Evolutionary conservation across 2,888 invertebrate genomes (phyloP), one percentile per base, ranked within the genome.

Genomic region (Cephus nigrinus): DNA sequence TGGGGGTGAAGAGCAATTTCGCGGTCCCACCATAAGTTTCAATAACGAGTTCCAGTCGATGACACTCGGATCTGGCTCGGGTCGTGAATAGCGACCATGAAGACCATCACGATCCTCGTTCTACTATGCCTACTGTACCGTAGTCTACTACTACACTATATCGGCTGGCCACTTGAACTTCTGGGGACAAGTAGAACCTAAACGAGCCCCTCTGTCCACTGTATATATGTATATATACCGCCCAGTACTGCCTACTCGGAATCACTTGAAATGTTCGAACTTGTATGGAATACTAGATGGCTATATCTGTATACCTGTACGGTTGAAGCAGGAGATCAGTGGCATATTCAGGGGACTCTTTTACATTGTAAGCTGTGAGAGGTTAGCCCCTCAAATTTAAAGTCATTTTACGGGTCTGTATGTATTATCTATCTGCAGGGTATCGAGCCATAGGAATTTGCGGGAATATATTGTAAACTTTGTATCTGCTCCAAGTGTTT

Each of bases 121-220:
- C 55, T 23, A 23, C 55, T 55, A 23, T 55, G 23, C 23, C 55
- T 55, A 23, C 55, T 55, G 9, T 55, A 23, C 23, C 55, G 23
- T 55, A 55, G 23, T 55, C 55, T 55, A 9, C 23, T 55, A 55
- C 55, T 23, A 55, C 55, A 55, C 55, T 55, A 73, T 68, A 72
- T 34, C 32, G 69, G 68, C 68, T 12, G 71, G 72, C 31, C 34
- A 69, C 34, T 68, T 76, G 55, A 33, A 76, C 72, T 76, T 34
- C 76, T 73, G 82, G 82, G 84, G 83, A 87, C 86, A 86, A 87
- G 86, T 86, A 83, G 87, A 84, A 82, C 81, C 86, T 85, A 87
- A 87, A 87, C 86, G 87, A 87, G 87, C 80, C 82, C 79, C 79
- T 77, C 79, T 76, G 71, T 75, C 76, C 55, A 73, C 74, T 80